Base-by-base conservation (phyloP, 53 echinoderm and acorn worm genomes). In the Stichopus horrens region DNA sequence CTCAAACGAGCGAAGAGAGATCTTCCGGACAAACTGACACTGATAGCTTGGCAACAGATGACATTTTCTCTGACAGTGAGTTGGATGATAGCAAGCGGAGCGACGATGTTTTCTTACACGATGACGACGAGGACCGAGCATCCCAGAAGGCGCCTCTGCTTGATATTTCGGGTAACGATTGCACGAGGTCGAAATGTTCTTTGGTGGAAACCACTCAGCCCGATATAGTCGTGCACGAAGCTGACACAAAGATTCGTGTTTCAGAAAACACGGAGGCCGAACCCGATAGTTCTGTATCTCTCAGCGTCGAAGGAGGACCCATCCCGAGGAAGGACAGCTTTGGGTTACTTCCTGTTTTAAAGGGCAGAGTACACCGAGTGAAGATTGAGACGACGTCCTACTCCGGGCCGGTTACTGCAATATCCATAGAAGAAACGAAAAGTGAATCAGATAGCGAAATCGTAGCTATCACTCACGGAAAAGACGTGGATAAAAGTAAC, bases 1-100 rank as follows among this genome's bases (percentile, higher is more conserved):
- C 85, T 8, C 87, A 86, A 19, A 86, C 87, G 52, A 86, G 87
- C 57, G 87, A 86, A 9, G 87, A 86, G 18, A 53, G 87, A 51
- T 86, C 87, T 52, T 86, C 74, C 20, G 87, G 87, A 14, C 87
- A 86, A 13, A 86, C 87, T 16, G 87, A 86, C 87, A 86, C 87
- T 14, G 87, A 86, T 57, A 86, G 87, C 75, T 55, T 86, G 21
- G 87, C 87, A 52, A 86, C 87, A 71, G 87, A 86, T 74, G 87
- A 86, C 58, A 86, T 86, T 74, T 86, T 86, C 75, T 86, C 87
- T 18, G 87, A 86, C 87, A 86, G 87, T 22, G 87, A 86, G 51
- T 54, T 86, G 56, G 87, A 86, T 74, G 87, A 86, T 57, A 86
- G 87, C 74, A 86, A 86, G 71, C 52, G 87, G 53, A 74, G 87